Evolutionary conservation across 2,797 vertebrate species (phyloP), one percentile per base, ranked within the genome.

Genomic region (Rhyacichthys aspro): DNA sequence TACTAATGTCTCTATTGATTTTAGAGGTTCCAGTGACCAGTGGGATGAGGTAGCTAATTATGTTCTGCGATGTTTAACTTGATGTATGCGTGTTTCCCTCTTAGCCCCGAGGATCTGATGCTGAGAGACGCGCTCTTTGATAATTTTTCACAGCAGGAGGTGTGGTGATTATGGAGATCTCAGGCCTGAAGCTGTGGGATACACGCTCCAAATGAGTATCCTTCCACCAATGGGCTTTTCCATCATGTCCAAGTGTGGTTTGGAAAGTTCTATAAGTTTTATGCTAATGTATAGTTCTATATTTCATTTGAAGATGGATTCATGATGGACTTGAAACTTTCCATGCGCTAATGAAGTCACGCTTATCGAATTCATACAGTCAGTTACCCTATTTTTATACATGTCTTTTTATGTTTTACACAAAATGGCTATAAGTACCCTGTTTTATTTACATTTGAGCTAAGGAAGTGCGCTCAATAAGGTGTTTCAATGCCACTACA

Each of bases 61-160:
- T 84, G 82, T 87, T 81, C 55, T 38, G 63, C 76, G 47, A 79
- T 89, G 81, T 88, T 87, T 82, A 82, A 83, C 84, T 86, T 84
- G 82, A 92, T 89, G 83, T 85, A 87, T 88, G 83, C 87, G 63
- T 87, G 83, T 84, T 87, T 85, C 63, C 70, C 68, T 73, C 67
- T 79, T 83, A 82, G 88, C 90, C 86, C 86, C 46, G 41, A 86
- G 90, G 88, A 87, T 55, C 86, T 63, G 79, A 67, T 67, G 81
- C 78, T 86, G 67, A 78, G 78, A 88, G 81, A 89, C 67, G 86
- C 63, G 52, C 85, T 85, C 84, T 90, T 86, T 90, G 87, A 87
- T 91, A 88, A 91, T 91, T 89, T 84, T 77, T 89, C 87, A 58
- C 86, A 57, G 85, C 83, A 82, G 86, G 89, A 82, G 86, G 82